Evolutionary conservation across 2,113 vertebrate species (phyloP).

Genomic region (Echinops telfairi): DNA sequence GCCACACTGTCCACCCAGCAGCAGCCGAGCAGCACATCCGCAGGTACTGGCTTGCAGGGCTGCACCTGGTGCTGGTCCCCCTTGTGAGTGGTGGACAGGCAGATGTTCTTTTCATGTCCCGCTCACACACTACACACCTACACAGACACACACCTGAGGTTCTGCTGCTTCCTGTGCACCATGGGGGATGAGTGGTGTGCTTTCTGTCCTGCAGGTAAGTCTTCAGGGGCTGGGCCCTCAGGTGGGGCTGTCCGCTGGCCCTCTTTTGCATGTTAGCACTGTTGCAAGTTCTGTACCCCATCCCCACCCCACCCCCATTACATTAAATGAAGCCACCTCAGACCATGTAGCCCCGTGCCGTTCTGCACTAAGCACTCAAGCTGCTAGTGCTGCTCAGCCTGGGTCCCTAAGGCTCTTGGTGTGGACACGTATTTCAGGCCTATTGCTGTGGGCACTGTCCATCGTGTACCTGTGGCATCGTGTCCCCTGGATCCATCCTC

Average conservation of each 20-base stretch:
- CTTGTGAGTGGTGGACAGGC: not conserved
- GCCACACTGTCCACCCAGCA: no score
- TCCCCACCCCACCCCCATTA: not conserved
- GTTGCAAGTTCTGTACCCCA: not conserved
- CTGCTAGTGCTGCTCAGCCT: not conserved
- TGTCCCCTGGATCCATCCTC: not conserved
- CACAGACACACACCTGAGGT: not conserved
- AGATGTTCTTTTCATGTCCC: not conserved
- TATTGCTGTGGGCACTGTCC: not conserved
- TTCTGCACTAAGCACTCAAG: no score
- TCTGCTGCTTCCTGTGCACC: not conserved
- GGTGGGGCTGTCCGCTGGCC: not conserved
- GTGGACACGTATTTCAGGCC: not conserved
- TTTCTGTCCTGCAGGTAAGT: not conserved
- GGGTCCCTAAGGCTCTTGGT: not conserved
- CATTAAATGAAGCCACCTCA: not conserved
- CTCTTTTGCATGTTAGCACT: not conserved
- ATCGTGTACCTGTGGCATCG: not conserved
- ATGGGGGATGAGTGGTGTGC: slow-evolving; percentile 31
- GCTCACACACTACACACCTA: not conserved
- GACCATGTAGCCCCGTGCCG: not conserved
- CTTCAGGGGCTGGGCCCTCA: not conserved
- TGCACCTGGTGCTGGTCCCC: no score
- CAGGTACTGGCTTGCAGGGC: not conserved
- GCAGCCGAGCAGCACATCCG: not conserved